Base-by-base conservation (phyloP, 1,140 invertebrate species). In the Coenobita brevimanus region DNA sequence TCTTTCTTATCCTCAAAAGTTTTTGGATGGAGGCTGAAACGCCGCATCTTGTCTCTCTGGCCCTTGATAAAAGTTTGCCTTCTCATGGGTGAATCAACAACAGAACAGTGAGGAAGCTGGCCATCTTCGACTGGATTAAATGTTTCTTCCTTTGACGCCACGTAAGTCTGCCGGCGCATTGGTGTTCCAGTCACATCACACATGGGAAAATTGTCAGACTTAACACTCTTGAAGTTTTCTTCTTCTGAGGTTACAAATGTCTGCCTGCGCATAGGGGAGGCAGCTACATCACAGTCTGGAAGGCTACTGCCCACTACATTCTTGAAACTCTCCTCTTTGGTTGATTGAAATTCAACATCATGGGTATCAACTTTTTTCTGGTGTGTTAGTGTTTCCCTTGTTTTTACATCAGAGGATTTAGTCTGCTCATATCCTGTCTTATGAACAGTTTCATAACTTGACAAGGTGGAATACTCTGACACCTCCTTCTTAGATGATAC, bases 61-160 rank as follows among this genome's bases (percentile, higher is more conserved):
- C 76, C 57, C 73, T 85, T 85, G 36, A 85, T 43, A 64, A 85
- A 85, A 3, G 82, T 85, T 43, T 85, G 71, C 17, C 82, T 54
- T 17, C 82, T 71, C 30, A 85, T 21, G 33, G 82, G 82, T 10
- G 82, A 85, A 0, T 76, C 80, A 21, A 30, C 3, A 2, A 71
- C 64, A 67, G 24, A 30, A 33, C 80, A 82, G 38, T 36, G 60
- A 82, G 80, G 80, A 43, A 82, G 64, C 38, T 69, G 80, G 15
- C 64, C 64, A 27, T 43, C 64, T n/a, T 30, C 24, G 1, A 71
- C 80, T 67, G 60, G 62, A 30, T n/a, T 67, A n/a, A 82, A 82
- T 24, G 46, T 36, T 69, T 82, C 80, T 6, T 17, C 38, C 30
- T 21, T 43, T 2, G 27, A 30, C 1, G 80, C 38, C 24, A 82